Evolutionary conservation across 2,888 invertebrate genomes (phyloP), one percentile per base, ranked within the genome.

Genomic region (Reticulitermes lucifugus): DNA sequence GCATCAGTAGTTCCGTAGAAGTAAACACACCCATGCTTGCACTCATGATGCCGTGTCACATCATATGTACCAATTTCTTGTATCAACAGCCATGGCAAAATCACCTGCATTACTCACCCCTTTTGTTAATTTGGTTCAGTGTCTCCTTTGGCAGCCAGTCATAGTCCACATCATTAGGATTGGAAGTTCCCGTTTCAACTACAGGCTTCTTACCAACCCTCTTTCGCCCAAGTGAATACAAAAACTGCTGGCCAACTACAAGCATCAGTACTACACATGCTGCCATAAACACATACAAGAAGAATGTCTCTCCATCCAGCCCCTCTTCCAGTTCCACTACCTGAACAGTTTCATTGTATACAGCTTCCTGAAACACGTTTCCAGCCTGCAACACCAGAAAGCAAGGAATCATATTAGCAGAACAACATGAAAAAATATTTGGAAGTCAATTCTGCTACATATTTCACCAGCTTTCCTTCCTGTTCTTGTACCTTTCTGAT

Each of bases 91-190:
- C 65, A 65, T n/a, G 65, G 14, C 10, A 29, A 29, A 9, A 65
- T 70, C 70, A 70, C n/a, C 25, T 65, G 25, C 25, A 7, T n/a
- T 18, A 43, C 35, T 81, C 25, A 81, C 81, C 81, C 35, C 70
- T 81, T 41, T 81, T 81, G 25, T 65, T 97, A 88, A 97, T 92
- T 90, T 94, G 94, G 88, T 96, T 95, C 83, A 97, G 93, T 87
- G 96, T 96, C 91, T 98, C 97, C 89, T 96, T 96, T 71, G 99
- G 99, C 89, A 99, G 93, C 99, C 99, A 99, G 89, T 99, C 99
- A 90, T 97, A 99, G 91, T 99, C 99, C 6, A 99, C 98, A 91
- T 98, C 97, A 89, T 96, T 95, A 86, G 95, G 95, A 89, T 95
- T 96, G 86, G 94, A 94, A 0, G 99, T 99, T 87, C 99, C 99